Conservation (phyloP, 2,888 invertebrate species). For the Pyrrhosoma nymphula region DNA sequence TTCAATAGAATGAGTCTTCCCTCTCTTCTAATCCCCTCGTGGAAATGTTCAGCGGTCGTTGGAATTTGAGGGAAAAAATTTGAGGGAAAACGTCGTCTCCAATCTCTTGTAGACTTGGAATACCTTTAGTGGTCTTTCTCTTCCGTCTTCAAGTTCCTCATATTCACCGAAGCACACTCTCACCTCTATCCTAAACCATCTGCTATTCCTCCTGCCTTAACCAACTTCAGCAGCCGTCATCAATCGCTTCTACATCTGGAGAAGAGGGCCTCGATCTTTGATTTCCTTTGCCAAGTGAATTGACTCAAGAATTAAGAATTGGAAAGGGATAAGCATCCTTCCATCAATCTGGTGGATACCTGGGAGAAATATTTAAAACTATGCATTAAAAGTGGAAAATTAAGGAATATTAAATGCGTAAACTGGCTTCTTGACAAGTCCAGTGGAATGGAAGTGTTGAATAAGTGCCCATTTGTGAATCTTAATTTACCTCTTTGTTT, state of each 20-base stretch:
- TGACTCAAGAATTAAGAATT: neutral
- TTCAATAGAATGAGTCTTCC: slow-evolving; percentile 41
- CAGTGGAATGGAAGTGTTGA: too few relatives aligned
- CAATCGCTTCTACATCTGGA: neutral
- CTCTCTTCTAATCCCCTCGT: slow-evolving; percentile 26
- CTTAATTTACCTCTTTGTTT: too few relatives aligned
- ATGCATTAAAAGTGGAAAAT: neutral
- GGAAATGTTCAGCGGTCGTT: slow-evolving; percentile 60
- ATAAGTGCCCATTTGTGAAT: too few relatives aligned
- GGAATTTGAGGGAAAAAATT: slow-evolving; percentile 45
- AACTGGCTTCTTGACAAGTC: too few relatives aligned
- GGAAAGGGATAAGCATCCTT: neutral
- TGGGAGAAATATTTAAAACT: neutral
- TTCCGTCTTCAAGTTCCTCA: neutral
- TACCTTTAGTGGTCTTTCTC: neutral
- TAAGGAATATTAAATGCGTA: neutral
- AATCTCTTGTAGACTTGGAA: neutral
- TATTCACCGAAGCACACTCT: neutral
- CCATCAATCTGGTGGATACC: neutral
- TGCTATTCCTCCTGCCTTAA: neutral
- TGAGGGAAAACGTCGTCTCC: slow-evolving; percentile 11
- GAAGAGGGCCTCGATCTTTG: neutral
- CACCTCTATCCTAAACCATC: neutral
- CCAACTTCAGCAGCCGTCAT: neutral
- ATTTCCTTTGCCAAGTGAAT: neutral